These are phyloP conservation scores for Leptodactylus fuscus DNA, from an alignment of 2,113 vertebrate species.

Conservation along the genomic window DNA sequence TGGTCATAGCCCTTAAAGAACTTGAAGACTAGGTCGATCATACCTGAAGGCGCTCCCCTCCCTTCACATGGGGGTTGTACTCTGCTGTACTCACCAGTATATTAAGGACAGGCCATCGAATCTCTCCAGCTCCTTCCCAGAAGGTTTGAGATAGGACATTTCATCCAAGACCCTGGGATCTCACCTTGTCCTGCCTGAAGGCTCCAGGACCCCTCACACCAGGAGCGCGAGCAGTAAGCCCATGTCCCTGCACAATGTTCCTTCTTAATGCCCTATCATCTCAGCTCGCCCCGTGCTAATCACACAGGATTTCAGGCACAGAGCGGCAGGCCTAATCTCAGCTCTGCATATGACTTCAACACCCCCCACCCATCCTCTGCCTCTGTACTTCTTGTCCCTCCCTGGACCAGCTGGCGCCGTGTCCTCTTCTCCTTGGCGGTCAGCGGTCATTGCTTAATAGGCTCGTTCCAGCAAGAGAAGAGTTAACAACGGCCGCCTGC, in stretches of 20 bases:
- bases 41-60: neutral
- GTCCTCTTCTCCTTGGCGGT: constrained; percentile 34
- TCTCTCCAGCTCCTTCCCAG: constrained; percentile 76
- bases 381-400: neutral
- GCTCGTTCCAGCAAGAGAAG: neutral
- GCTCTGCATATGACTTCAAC: too few relatives aligned
- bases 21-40: too few relatives aligned
- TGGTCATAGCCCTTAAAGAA: too few relatives aligned
- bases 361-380: constrained; percentile 20
- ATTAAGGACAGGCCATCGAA: constrained; percentile 87
- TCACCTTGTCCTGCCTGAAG: neutral
- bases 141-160: constrained; percentile 80
- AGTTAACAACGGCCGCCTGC: neutral
- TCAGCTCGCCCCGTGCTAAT: constrained; percentile 53
- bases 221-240: neutral
- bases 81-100: constrained; percentile 79
- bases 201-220: neutral
- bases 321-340: constrained; percentile 54
- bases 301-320: constrained; percentile 54
- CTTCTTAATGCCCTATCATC: constrained; percentile 55
- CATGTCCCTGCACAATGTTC: constrained; percentile 28
- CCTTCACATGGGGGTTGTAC: neutral
- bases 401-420: constrained; percentile 28
- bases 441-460: neutral
- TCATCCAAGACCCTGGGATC: constrained; percentile 47